Evolutionary conservation across 2,113 vertebrate species (phyloP).

Genomic region (Todiramphus saurophagus): DNA sequence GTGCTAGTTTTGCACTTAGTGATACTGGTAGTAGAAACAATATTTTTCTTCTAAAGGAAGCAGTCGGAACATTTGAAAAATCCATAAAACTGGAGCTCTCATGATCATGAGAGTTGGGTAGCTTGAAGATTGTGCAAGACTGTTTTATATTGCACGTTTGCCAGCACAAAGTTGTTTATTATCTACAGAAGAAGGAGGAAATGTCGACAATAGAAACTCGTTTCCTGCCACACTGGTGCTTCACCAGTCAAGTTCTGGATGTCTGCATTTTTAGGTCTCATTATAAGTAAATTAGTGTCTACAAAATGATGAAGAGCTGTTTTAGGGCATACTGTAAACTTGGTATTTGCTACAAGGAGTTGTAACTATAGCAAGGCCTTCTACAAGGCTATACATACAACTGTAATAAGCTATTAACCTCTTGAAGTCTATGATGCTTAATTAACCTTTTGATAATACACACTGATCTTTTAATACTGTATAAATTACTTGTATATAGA

Average conservation of each 20-base stretch:
- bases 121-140: not conserved
- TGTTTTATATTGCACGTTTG: not conserved
- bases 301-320: not conserved
- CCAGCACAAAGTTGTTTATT: not conserved
- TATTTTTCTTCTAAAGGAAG: not conserved
- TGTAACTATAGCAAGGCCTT: not conserved
- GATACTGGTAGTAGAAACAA: not conserved
- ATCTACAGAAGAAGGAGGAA: not conserved
- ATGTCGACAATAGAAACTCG: not conserved
- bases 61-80: not conserved
- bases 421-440: not conserved
- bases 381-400: not conserved
- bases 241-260: not conserved
- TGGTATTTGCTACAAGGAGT: not conserved
- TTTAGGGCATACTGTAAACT: not conserved
- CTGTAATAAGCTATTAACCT: not conserved
- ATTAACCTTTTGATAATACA: not conserved
- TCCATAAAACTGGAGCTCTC: not conserved
- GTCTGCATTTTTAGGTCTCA: not conserved
- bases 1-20: not conserved
- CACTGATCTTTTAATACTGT: not conserved
- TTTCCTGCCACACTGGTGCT: not conserved
- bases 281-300: not conserved
- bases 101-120: fast-evolving
- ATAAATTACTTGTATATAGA: not conserved